Percentiles rank a stretch among this genome's conserved stretches.
Conservation (phyloP, 2,113 vertebrate species). For the Arenaria interpres region DNA sequence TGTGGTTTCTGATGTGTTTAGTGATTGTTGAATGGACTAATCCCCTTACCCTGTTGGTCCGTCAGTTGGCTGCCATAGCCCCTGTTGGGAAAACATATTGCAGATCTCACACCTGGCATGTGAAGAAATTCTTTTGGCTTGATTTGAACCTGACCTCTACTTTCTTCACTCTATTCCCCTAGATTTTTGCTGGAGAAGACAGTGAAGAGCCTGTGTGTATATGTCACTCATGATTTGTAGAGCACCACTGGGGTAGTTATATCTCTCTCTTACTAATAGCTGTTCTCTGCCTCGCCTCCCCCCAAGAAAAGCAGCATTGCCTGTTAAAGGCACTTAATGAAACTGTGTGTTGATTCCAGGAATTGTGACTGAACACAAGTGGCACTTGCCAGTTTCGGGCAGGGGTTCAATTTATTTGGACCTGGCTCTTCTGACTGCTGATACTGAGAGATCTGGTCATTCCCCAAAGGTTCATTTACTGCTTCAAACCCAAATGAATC, state of each 20-base stretch:
- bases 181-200: neutral
- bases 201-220: neutral
- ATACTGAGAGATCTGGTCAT: neutral
- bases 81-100: rapidly evolving
- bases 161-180: neutral
- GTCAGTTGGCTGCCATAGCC: rapidly evolving
- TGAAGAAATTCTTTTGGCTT: neutral
- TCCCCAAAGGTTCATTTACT: neutral
- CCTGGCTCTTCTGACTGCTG: neutral
- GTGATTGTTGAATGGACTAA: rapidly evolving
- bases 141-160: neutral
- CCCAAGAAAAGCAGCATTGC: neutral
- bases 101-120: neutral
- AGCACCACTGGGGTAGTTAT: neutral
- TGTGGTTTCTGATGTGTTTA: neutral
- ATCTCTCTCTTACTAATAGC: neutral
- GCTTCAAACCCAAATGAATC: neutral
- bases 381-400: neutral
- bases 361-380: neutral
- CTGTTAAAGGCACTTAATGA: neutral
- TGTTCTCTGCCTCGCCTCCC: neutral
- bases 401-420: neutral
- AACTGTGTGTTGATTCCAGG: neutral
- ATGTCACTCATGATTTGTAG: neutral
- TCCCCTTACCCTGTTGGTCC: too few species aligned